These are phyloP conservation scores for Calypte anna DNA, from an alignment of 2,113 vertebrate species.

Conservation along the genomic window DNA sequence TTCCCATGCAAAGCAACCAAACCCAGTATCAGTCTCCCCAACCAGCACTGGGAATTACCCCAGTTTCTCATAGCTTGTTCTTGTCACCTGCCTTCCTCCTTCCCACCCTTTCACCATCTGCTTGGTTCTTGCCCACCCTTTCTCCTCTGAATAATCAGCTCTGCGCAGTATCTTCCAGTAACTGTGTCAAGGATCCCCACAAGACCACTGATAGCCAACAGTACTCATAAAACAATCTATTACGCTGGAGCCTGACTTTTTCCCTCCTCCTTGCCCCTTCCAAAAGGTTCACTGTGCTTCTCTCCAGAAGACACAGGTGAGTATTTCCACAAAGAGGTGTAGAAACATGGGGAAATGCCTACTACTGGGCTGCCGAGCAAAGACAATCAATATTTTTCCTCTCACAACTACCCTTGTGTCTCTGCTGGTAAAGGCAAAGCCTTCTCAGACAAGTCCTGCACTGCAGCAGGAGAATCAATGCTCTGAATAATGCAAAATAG, in stretches of 20 bases:
- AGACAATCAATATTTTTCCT: neutral
- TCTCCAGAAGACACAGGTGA: neutral
- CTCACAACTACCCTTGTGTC: neutral
- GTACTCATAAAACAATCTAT: too few relatives aligned
- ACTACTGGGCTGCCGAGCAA: neutral
- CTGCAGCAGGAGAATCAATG: neutral
- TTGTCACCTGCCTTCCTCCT: neutral
- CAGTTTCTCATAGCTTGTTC: too few relatives aligned
- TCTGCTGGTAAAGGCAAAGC: neutral
- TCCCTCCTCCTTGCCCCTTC: neutral
- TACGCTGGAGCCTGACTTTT: too few relatives aligned
- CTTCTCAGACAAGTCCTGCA: neutral
- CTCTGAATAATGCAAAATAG: neutral
- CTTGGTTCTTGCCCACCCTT: neutral
- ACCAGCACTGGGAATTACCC: too few relatives aligned
- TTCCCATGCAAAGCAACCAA: too few relatives aligned
- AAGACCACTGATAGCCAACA: too few relatives aligned
- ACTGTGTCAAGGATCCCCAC: too few relatives aligned
- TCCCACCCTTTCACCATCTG: too few relatives aligned
- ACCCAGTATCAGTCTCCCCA: too few relatives aligned
- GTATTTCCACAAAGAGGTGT: neutral
- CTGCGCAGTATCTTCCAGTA: neutral
- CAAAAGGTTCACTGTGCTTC: neutral
- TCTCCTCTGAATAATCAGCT: neutral
- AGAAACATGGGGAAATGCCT: neutral